phyloP scores from a whole-genome alignment of 1,140 invertebrate genomes.

The Temnothorax nylanderi region DNA sequence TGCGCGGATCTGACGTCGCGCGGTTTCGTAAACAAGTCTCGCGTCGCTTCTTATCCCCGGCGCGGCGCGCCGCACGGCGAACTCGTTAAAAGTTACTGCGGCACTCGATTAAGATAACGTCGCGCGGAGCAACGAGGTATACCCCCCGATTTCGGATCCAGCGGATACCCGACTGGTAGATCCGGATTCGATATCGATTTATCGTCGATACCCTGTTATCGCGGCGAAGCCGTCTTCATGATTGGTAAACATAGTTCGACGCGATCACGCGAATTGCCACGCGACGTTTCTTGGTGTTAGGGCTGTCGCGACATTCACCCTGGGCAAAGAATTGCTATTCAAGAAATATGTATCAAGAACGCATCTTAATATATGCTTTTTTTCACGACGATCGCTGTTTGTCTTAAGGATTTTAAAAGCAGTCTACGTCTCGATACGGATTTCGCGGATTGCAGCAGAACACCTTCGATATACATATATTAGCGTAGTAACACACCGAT shows the following conservation, averaged over 20 bases:
- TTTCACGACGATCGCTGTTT: not conserved
- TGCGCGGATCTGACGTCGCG: constrained; percentile 61
- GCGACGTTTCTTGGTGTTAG: constrained; percentile 23
- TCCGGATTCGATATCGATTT: constrained; percentile 49
- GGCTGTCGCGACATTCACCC: not conserved
- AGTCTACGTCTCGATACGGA: not conserved
- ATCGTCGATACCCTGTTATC: constrained; percentile 3
- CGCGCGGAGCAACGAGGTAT: not conserved
- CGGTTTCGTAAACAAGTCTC: constrained; percentile 72
- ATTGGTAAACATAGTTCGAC: constrained; percentile 27
- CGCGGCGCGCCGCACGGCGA: constrained; percentile 5
- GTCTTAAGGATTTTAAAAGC: not conserved
- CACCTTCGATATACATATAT: not conserved
- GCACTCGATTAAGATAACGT: constrained; percentile 55
- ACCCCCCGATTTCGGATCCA: not conserved
- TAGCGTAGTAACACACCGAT: not conserved
- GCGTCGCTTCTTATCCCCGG: constrained; percentile 63
- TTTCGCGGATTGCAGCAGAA: too few relatives aligned
- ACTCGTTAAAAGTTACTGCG: constrained; percentile 69
- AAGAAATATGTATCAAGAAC: not conserved
- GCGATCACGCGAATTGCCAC: not conserved
- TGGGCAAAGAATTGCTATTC: not conserved
- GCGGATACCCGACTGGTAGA: not conserved
- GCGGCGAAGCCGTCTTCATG: not conserved
- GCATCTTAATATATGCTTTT: not conserved